A percentile compares a stretch with the other conserved stretches of the same genome.
These are phyloP conservation scores for Conops quadrifasciatus DNA, from an alignment of 2,888 invertebrate genomes.

Conservation along the genomic window DNA sequence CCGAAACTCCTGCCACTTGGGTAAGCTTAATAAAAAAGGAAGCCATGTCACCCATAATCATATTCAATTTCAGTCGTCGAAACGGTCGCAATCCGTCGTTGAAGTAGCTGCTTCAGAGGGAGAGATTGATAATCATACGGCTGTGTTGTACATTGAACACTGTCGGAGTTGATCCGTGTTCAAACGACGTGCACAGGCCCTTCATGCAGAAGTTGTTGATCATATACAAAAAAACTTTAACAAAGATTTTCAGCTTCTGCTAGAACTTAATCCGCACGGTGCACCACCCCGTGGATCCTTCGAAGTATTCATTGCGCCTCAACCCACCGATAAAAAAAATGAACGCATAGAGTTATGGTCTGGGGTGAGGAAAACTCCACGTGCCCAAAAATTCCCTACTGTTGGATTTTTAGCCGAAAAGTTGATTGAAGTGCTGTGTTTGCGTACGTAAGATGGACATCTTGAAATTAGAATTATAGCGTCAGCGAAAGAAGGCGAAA, in stretches of 20 bases:
- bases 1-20: not conserved
- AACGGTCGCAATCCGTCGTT: not conserved
- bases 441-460: not conserved
- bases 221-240: slow-evolving; percentile 43
- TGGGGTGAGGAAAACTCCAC: slow-evolving; percentile 60
- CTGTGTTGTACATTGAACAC: slow-evolving; percentile 60
- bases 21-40: not conserved
- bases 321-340: slow-evolving; percentile 42
- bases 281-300: slow-evolving; percentile 59
- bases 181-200: slow-evolving; percentile 58
- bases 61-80: not conserved
- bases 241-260: slow-evolving; percentile 49
- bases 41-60: not conserved
- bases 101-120: not conserved
- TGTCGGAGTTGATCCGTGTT: slow-evolving; percentile 63
- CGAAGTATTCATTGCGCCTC: slow-evolving; percentile 52
- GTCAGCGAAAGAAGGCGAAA: no score
- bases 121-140: slow-evolving; percentile 39
- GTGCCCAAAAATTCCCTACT: slow-evolving; percentile 59
- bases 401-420: slow-evolving; percentile 42
- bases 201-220: slow-evolving; percentile 52
- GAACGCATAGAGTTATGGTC: slow-evolving; percentile 55
- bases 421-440: slow-evolving; percentile 35
- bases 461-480: no score
- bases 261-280: slow-evolving; percentile 56